Base-by-base conservation (phyloP, 2,113 vertebrate genomes). In the Cavia aperea region DNA sequence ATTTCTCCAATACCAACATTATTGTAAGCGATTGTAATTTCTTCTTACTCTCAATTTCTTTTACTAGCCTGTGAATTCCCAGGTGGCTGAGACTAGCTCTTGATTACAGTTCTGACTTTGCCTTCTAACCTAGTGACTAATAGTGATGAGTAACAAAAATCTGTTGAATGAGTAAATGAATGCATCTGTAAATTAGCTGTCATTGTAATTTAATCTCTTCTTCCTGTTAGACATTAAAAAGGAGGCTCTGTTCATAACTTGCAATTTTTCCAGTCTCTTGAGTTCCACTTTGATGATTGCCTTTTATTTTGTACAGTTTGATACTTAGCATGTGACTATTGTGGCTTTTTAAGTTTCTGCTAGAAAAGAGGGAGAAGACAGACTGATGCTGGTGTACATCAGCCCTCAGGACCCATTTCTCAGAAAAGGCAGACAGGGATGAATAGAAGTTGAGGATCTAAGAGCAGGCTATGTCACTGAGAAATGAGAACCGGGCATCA, bases 231-330 rank as follows among this genome's bases (percentile, higher is more conserved):
- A 31, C 43, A 31, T 83, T 89, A 56, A 51, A 60, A 72, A 10
- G 2, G 31, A 29, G 49, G 4, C 62, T 93, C 58, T 94, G 81
- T 58, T 91, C 72, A 63, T 86, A 58, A 58, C 18, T n/a, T 73
- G 43, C 63, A 49, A 54, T 43, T 87, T 92, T 75, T 21, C n/a
- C 49, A 51, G 51, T 82, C 68, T 65, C 70, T 84, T 65, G 31
- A 81, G 85, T 95, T 89, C 63, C 92, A n/a, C 62, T 88, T 94
- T 82, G 70, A 78, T 73, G 46, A 72, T 75, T 94, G 88, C 56
- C 33, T 94, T 91, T 92, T 62, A 39, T 92, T 95, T 95, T 87
- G 51, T 65, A 9, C 77, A 63, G 33, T 86, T 81, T 70, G 51
- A 92, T 92, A 66, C 26, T 93, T 93, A 83, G 78, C 63, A 56